Evolutionary conservation across 2,888 invertebrate genomes (phyloP).

Genomic region (Apamea anceps): DNA sequence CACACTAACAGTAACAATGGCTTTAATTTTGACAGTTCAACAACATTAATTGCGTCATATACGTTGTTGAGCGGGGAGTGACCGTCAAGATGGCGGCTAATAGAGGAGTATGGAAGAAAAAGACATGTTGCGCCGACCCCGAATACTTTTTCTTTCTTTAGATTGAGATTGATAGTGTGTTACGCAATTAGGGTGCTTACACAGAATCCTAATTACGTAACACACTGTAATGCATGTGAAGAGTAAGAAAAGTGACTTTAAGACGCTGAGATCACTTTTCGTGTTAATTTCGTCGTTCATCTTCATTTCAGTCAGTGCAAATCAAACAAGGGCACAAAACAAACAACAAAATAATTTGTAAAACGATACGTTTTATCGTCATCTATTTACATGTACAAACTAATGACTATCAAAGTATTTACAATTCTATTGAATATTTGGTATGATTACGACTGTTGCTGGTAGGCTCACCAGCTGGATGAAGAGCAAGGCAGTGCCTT

Average conservation of each 20-base stretch:
- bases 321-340: constrained; percentile 10
- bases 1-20: no score
- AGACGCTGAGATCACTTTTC: not conserved
- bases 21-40: no score
- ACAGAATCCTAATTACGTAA: no score
- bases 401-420: constrained; percentile 87
- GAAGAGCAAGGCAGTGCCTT: constrained; percentile 62
- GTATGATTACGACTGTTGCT: constrained; percentile 81
- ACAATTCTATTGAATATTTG: constrained; percentile 88
- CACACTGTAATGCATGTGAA: not conserved
- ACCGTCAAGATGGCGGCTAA: no score
- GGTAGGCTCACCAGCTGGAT: constrained; percentile 58
- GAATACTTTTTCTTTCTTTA: no score
- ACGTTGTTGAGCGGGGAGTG: no score
- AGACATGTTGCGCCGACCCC: no score
- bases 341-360: constrained; percentile 52
- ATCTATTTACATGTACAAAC: constrained; percentile 76
- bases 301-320: not conserved
- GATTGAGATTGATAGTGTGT: no score
- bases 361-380: constrained; percentile 71
- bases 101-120: no score
- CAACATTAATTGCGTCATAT: no score
- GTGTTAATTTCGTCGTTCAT: not conserved
- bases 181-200: no score
- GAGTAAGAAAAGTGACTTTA: not conserved